Percentiles rank a stretch among this genome's conserved stretches.
These are phyloP conservation scores for Biston betularia DNA, from an alignment of 2,888 invertebrate species.

Conservation along the genomic window DNA sequence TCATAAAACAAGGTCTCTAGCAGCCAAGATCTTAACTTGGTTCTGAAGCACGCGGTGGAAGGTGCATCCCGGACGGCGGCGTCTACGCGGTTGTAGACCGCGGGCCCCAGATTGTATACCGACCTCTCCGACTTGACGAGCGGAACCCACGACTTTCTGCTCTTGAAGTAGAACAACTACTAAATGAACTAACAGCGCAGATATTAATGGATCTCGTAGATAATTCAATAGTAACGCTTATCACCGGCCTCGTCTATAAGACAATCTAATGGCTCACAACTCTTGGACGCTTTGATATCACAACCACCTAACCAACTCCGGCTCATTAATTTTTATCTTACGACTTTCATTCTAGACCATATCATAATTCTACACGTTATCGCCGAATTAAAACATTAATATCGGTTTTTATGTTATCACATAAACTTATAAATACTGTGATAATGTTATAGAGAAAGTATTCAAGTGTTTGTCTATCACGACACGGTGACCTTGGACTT, in stretches of 20 bases:
- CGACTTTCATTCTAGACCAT: constrained; percentile 31
- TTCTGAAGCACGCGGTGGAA: too few relatives aligned
- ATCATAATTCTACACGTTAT: constrained; percentile 8
- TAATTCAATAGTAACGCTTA: not conserved
- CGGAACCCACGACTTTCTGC: too few relatives aligned
- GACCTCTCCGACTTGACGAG: too few relatives aligned
- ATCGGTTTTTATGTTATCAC: constrained; percentile 13
- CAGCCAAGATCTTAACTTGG: too few relatives aligned
- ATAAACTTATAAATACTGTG: constrained; percentile 5
- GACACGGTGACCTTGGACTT: constrained; percentile 39
- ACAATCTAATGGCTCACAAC: constrained; percentile 33
- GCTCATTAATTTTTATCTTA: constrained; percentile 40
- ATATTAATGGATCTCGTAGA: too few relatives aligned
- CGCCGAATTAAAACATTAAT: constrained; percentile 11
- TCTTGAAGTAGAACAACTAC: too few relatives aligned
- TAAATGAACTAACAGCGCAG: too few relatives aligned
- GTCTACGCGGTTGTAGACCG: too few relatives aligned
- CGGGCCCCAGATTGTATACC: too few relatives aligned
- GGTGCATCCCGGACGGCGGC: too few relatives aligned
- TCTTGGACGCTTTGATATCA: constrained; percentile 36
- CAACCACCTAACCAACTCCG: constrained; percentile 41
- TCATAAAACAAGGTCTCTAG: too few relatives aligned
- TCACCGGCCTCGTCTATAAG: constrained; percentile 11
- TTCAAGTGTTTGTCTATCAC: constrained; percentile 28
- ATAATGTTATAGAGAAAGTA: constrained; percentile 34